Base-by-base conservation (phyloP, 2,888 invertebrate genomes). In the Mesodorylaimus sp. region DNA sequence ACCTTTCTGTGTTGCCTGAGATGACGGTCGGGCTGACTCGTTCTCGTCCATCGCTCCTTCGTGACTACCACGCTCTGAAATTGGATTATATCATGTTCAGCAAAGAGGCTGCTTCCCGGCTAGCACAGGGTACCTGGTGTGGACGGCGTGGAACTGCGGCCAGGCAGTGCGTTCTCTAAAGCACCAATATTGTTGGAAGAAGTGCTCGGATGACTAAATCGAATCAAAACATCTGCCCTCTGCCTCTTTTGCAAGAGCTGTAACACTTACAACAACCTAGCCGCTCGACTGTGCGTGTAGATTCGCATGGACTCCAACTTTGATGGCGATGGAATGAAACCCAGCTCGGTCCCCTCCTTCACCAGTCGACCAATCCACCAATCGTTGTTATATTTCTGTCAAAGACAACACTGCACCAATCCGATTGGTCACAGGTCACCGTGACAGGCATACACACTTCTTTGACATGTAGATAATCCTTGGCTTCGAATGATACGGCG, bases 331-430 rank as follows among this genome's bases (percentile, higher is more conserved):
- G 97, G 97, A 71, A 97, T 93, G 77, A 97, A 97, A 61, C 95
- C 93, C 68, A 95, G 85, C 76, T 93, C 91, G 75, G 83, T 81
- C 68, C 85, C 87, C 74, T 93, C 93, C 73, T 86, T 86, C 72
- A 97, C 95, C 72, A 91, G 78, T 65, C 95, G 79, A 58, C 97
- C 97, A 72, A 97, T 95, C 97, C 97, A 97, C 97, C 97, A 97
- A 77, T 95, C 89, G 79, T 93, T 91, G 78, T 93, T 93, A 76
- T 88, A 95, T 76, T 95, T 97, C 79, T 72, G 39, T 24, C 19
- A 87, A 74, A 36, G 29, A 39, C 41, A 39, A 21, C 10, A 16
- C 41, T 21, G 21, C 13, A 39, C 21, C 21, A 7, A 19, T 19
- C 7, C 7, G 21, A 39, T 39, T 39, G 41, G 21, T 39, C n/a